Evolutionary conservation across 92 coral and sea anemone species (phyloP).

Genomic region (Actinernus sp.): DNA sequence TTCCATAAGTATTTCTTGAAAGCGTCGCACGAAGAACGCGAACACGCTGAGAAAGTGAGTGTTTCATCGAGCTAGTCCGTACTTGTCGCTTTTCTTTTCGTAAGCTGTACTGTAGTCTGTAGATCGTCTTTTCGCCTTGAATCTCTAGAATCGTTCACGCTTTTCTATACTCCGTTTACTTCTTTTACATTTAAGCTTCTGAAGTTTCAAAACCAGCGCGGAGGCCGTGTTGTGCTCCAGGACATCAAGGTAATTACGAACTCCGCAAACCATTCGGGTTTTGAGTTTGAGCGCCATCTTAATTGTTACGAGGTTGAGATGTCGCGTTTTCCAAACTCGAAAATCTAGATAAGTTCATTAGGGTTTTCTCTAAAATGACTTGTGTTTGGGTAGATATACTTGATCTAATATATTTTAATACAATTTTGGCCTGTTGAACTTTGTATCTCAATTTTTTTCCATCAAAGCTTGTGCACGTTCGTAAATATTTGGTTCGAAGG

Average conservation of each 20-base stretch:
- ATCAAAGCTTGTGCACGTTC: no score
- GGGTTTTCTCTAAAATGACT: no score
- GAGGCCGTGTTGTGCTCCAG: conserved; percentile 95
- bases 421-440: no score
- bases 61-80: not conserved
- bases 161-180: not conserved
- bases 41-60: conserved; percentile 89
- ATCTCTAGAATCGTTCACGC: not conserved
- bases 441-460: no score
- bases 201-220: conserved; percentile 96
- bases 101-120: not conserved
- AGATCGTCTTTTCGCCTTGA: not conserved
- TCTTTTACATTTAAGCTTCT: conserved; percentile 56
- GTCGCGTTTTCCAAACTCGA: no score
- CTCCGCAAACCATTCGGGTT: no score
- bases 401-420: no score
- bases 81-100: not conserved
- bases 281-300: no score
- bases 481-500: no score
- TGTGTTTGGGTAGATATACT: no score
- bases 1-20: conserved; percentile 90
- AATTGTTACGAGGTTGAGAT: no score
- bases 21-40: conserved; percentile 90
- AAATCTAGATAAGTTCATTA: no score
- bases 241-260: conserved; percentile 86